These are phyloP conservation scores for Coendou prehensilis DNA, from an alignment of 2,797 vertebrate genomes.

Conservation along the genomic window DNA sequence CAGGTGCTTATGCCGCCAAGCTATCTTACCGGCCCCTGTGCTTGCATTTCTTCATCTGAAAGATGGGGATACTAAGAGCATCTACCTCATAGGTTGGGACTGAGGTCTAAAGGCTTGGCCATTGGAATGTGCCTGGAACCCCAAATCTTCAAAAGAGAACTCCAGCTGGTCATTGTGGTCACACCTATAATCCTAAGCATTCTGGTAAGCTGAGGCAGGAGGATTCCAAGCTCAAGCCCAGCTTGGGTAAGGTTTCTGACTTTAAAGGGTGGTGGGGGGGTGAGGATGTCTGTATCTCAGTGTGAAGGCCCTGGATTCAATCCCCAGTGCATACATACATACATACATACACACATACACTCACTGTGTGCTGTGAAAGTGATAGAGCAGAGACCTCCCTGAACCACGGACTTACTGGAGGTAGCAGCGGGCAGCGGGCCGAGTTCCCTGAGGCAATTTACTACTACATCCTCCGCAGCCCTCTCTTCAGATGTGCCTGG, in stretches of 20 bases:
- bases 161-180: not conserved
- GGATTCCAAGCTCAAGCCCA: not conserved
- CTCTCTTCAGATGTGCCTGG: not conserved
- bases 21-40: no score
- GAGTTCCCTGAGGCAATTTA: not conserved
- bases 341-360: not conserved
- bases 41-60: not conserved
- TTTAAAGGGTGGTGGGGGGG: not conserved
- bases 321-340: not conserved
- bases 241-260: not conserved
- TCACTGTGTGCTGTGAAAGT: not conserved
- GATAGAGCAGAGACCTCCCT: not conserved
- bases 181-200: not conserved
- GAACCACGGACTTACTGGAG: not conserved
- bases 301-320: not conserved
- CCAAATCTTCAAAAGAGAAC: not conserved
- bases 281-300: not conserved
- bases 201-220: not conserved
- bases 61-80: no score
- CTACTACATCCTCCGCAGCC: not conserved
- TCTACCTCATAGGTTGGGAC: not conserved
- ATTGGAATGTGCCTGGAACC: not conserved
- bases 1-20: no score
- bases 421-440: not conserved
- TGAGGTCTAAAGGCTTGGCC: not conserved